Base-by-base conservation (phyloP, 1,140 invertebrate species). In the Leguminivora glycinivorella region DNA sequence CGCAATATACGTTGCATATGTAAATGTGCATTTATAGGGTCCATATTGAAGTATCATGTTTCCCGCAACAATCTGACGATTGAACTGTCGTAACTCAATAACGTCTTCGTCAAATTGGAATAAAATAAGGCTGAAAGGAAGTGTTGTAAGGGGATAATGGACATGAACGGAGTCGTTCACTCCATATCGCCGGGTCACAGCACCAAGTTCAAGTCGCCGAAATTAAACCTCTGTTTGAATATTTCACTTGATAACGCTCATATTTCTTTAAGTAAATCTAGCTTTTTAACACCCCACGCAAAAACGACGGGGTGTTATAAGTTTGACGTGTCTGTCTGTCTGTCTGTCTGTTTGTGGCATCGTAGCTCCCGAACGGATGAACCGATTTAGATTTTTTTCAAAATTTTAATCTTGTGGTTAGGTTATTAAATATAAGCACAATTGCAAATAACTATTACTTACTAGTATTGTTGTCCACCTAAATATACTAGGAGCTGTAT, bases 151-250 rank as follows among this genome's bases (percentile, higher is more conserved):
- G 82, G 83, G 84, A 85, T 86, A 87, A 88, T 88, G 85, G 78
- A 72, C 81, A 88, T 88, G 80, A 90, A 86, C 76, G 84, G 87
- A 88, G 84, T 88, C 83, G 79, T 89, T 88, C 83, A 88, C 79
- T 79, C 81, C 76, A 78, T 87, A 89, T 84, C 81, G 73, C 40
- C 75, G 77, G 83, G 87, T 90, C 88, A 83, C 78, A 19, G 58
- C 9, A 34, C 26, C n/a, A 31, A 63, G 58, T 63, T 63, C 26
- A 63, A 29, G 26, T 26, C 58, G 9, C 25, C 25, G 14, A 29
- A 63, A 29, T 63, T 31, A 17, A 2, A 52, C 19, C 7, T 52
- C 7, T 7, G 3, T 52, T 52, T 17, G 22, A 43, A 43, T n/a
- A n/a, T 47, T 17, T 7, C 6, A 19, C 3, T 52, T 52, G 47